Conservation (phyloP, 2,113 vertebrate species). For the Hemichromis elongatus region DNA sequence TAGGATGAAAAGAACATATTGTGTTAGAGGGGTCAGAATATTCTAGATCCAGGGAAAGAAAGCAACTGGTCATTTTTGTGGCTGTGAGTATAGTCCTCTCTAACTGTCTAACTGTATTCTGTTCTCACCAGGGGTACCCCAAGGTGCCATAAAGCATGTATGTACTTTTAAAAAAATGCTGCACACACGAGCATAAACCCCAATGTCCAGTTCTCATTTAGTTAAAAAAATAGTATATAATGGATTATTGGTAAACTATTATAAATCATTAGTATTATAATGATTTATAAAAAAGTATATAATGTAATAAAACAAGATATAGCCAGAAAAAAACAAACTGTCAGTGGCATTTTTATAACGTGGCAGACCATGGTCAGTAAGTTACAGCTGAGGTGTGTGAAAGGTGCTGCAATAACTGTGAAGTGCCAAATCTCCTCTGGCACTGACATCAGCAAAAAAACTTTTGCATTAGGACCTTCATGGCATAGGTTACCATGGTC, state of each 20-base stretch:
- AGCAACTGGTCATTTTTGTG: neutral
- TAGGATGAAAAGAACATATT: neutral
- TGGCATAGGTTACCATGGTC: neutral
- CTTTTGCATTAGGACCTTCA: neutral
- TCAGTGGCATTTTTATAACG: neutral
- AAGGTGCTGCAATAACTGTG: neutral
- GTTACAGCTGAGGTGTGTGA: neutral
- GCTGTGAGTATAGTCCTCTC: neutral
- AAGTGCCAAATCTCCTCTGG: neutral
- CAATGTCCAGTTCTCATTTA: neutral
- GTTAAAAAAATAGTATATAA: neutral
- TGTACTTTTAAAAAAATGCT: neutral
- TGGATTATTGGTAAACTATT: neutral
- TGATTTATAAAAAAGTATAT: neutral
- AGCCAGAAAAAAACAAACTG: neutral
- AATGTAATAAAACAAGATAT: neutral
- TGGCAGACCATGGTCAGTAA: neutral
- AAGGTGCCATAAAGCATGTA: neutral
- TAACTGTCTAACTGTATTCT: neutral
- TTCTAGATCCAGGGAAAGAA: neutral
- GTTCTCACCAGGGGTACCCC: neutral
- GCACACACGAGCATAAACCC: neutral
- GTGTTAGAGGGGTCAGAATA: neutral
- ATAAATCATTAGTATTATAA: neutral
- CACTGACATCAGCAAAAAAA: neutral